Conservation (phyloP, 2,113 vertebrate species). For the Hippolais icterina region DNA sequence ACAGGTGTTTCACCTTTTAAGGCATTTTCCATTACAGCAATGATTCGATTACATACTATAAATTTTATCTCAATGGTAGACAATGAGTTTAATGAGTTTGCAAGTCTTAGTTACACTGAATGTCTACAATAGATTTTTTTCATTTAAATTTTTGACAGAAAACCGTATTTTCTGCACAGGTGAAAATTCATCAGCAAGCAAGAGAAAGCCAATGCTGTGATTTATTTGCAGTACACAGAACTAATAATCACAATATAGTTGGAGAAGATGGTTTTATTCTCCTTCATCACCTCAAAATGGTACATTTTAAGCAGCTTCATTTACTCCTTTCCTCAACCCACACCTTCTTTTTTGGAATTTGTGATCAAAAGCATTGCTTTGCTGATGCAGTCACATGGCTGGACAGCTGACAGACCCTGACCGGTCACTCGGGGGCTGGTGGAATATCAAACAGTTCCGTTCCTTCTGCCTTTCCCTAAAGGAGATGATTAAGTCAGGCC, state of each 20-base stretch:
- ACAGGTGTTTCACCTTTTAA: neutral
- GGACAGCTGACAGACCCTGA: neutral
- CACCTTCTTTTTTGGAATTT: neutral
- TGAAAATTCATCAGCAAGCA: neutral
- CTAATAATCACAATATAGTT: neutral
- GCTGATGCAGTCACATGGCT: neutral
- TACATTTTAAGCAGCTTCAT: neutral
- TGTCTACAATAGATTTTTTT: fast-evolving
- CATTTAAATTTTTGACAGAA: neutral
- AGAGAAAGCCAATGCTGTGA: neutral
- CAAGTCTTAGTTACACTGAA: neutral
- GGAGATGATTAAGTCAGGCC: neutral
- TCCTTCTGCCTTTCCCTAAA: neutral
- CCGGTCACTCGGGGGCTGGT: neutral
- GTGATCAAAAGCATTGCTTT: neutral
- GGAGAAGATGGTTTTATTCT: neutral
- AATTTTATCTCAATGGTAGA: neutral
- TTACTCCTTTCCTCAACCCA: neutral
- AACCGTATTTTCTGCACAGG: neutral
- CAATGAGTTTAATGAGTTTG: neutral
- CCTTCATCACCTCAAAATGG: neutral
- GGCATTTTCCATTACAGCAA: neutral
- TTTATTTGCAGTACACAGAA: neutral
- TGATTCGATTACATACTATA: neutral
- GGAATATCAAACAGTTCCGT: fast-evolving